A percentile compares a stretch with the other conserved stretches of the same genome.
Evolutionary conservation across 2,888 invertebrate genomes (phyloP).

Genomic region (Microctonus brassicae): DNA sequence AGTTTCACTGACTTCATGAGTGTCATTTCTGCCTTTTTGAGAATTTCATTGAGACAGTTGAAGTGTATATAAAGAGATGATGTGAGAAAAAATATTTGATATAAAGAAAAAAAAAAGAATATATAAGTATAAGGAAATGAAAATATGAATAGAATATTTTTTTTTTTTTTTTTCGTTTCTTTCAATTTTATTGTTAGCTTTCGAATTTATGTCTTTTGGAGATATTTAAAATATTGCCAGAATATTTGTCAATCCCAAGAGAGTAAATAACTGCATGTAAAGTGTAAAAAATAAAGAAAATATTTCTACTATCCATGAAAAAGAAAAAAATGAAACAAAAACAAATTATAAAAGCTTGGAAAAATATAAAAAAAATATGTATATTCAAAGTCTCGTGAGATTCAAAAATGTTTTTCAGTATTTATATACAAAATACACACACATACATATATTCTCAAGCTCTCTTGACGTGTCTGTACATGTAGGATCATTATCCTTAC

Average conservation of each 20-base stretch:
- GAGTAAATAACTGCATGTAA: not conserved
- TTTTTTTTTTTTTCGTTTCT: not conserved
- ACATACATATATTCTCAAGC: not conserved
- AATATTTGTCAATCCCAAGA: not conserved
- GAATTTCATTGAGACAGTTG: not conserved
- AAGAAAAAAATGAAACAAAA: no score
- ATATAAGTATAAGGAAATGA: no score
- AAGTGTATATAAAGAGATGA: not conserved
- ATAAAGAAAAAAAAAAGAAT: not conserved
- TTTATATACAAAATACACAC: not conserved
- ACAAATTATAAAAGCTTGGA: no score
- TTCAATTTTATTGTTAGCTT: not conserved
- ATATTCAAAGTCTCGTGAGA: no score
- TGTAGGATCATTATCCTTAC: constrained; percentile 56
- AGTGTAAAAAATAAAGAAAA: not conserved
- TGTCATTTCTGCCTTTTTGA: not conserved
- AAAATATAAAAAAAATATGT: no score
- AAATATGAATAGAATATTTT: not conserved
- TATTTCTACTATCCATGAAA: not conserved
- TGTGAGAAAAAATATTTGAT: not conserved
- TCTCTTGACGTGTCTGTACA: constrained; percentile 15
- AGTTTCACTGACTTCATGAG: constrained; percentile 12
- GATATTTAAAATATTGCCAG: not conserved
- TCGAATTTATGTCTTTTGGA: not conserved
- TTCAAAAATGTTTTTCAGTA: constrained; percentile 9